Evolutionary conservation across 30 jellyfish, hydroid and myxozoan species (phyloP).

Genomic region (Hydractinia echinata): DNA sequence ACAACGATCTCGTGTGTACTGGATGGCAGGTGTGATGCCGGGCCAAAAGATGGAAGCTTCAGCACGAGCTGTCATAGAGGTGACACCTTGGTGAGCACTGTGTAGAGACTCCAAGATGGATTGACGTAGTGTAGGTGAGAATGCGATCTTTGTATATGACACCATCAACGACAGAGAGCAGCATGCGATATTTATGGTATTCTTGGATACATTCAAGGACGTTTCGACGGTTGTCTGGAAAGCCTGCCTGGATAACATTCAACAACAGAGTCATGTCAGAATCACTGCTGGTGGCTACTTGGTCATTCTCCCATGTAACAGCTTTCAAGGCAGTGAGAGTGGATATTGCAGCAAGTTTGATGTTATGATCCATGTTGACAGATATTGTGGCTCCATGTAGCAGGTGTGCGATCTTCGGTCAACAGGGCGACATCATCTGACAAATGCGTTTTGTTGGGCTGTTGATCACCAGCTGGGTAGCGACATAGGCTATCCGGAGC

Average conservation of each 20-base stretch:
- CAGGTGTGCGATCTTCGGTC: too few relatives aligned
- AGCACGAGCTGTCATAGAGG: background rate
- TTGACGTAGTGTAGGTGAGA: conserved; percentile 8
- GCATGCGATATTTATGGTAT: background rate
- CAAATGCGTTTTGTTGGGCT: too few relatives aligned
- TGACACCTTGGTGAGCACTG: conserved; percentile 24
- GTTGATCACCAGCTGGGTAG: too few relatives aligned
- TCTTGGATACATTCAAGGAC: background rate
- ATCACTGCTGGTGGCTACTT: background rate
- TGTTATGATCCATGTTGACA: too few relatives aligned
- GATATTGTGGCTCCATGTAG: too few relatives aligned
- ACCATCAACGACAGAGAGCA: background rate
- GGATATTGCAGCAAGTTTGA: too few relatives aligned
- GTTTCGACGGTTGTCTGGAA: too few relatives aligned
- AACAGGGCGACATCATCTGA: too few relatives aligned
- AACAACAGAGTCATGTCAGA: too few relatives aligned
- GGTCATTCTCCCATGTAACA: background rate
- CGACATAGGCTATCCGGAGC: too few relatives aligned
- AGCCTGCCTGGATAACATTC: too few relatives aligned
- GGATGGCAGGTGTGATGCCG: background rate
- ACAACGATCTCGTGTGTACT: background rate
- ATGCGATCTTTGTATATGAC: background rate
- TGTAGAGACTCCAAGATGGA: background rate
- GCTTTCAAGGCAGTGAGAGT: background rate
- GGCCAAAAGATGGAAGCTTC: conserved; percentile 6